Percentiles rank a stretch among this genome's conserved stretches.
Evolutionary conservation across 2,888 invertebrate species (phyloP).

Genomic region (Tetragonula carbonaria): DNA sequence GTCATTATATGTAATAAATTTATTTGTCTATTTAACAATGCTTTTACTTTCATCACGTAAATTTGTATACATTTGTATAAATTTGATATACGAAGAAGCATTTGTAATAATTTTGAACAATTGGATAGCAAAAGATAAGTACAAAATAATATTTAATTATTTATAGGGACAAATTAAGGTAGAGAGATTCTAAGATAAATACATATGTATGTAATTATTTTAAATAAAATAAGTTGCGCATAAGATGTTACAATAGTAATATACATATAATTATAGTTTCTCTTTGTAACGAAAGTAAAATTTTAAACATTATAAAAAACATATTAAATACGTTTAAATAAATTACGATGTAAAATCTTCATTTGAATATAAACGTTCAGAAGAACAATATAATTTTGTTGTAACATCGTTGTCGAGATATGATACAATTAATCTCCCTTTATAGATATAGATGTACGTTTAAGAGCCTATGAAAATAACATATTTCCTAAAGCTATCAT

Average conservation of each 20-base stretch:
- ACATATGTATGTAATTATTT: neutral
- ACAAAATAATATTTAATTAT: slow-evolving; percentile 44
- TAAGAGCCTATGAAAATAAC: too few species aligned
- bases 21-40: slow-evolving; percentile 51
- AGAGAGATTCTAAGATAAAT: slow-evolving; percentile 13
- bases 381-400: neutral
- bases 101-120: slow-evolving; percentile 38
- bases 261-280: neutral
- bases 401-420: neutral
- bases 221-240: neutral
- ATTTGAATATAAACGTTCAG: neutral
- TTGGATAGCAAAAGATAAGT: slow-evolving; percentile 27
- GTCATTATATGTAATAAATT: slow-evolving; percentile 48
- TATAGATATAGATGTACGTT: neutral
- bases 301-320: neutral
- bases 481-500: neutral
- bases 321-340: slow-evolving; percentile 4
- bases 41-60: slow-evolving; percentile 29
- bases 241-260: neutral
- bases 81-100: slow-evolving; percentile 13
- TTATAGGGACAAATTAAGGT: neutral
- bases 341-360: neutral
- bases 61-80: slow-evolving; percentile 37
- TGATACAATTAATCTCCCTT: neutral
- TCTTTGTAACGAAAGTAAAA: neutral